phyloP scores from a whole-genome alignment of 2,113 vertebrate genomes.

The Phrynocephalus versicolor region DNA sequence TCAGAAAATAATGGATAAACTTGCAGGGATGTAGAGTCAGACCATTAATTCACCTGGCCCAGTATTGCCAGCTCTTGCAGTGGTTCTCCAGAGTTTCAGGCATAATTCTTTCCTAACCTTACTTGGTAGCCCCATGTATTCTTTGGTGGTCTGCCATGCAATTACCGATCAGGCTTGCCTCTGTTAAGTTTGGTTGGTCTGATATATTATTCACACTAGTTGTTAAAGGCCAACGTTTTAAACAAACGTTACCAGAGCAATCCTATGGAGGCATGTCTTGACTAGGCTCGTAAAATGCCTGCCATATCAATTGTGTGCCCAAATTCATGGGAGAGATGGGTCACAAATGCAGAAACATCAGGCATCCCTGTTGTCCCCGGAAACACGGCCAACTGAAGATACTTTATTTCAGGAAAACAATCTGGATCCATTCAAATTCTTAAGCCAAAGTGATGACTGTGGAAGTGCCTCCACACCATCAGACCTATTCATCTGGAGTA shows the following conservation, averaged over 20 bases:
- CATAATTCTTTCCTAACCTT: too few species aligned
- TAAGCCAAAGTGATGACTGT: background rate
- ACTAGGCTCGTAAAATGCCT: background rate
- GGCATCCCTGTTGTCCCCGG: background rate
- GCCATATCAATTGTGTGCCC: background rate
- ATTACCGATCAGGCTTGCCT: background rate
- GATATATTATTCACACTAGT: too few species aligned
- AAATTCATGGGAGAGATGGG: too few species aligned
- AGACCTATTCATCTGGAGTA: background rate
- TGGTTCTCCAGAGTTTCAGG: too few species aligned
- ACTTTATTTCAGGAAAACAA: background rate
- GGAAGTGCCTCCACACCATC: background rate
- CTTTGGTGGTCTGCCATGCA: background rate
- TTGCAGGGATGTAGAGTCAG: too few species aligned
- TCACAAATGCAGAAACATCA: background rate
- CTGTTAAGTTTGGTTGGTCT: too few species aligned
- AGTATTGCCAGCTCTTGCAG: too few species aligned
- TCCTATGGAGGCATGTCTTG: background rate
- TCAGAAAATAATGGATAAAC: too few species aligned
- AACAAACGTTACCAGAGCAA: background rate
- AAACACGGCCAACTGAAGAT: background rate
- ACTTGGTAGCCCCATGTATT: too few species aligned
- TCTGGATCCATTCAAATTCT: background rate
- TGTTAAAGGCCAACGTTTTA: background rate
- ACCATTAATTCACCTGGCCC: too few species aligned